Base-by-base conservation (phyloP, 2,113 vertebrate genomes). In the Chionodraco myersi region DNA sequence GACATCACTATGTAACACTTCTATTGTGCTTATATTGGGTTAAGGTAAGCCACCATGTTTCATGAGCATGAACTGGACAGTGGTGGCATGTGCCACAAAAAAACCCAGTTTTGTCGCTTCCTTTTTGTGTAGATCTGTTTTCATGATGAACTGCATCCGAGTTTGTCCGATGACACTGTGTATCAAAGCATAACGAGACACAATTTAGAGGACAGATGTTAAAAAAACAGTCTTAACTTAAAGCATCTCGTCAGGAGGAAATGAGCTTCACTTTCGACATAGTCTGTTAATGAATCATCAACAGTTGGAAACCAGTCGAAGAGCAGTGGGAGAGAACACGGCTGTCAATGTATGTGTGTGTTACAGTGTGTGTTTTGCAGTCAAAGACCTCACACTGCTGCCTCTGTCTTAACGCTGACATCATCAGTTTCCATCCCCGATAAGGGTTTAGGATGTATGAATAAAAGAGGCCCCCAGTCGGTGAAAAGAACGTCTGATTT, bases 241-340 rank as follows among this genome's bases (percentile, higher is more conserved):
- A 44, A 34, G 44, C 66, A 3, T 67, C 41, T 6, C 18, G 34
- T 89, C 77, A 71, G 80, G 75, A 52, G 41, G 36, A 57, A 41
- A 59, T 4, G 15, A 15, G 34, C 18, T 67, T 56, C 52, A 60
- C 52, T 47, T 84, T 84, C 77, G 70, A 82, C 75, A 5, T 85
- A 84, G 88, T 44, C 58, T 78, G 86, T 87, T 82, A 88, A 91
- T 87, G 84, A 91, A 85, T 85, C 82, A 70, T 70, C 82, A 82
- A 45, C 85, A 75, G 87, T 76, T 72, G 76, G 87, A 84, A 76
- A 65, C 63, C 80, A 53, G 72, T 81, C 34, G 1, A 18, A 59
- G 61, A 52, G 36, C 84, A 9, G 84, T 79, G 86, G 82, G 86
- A 89, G 67, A 69, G n/a, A 0, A 53, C 60, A 11, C 90, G 75